These are phyloP conservation scores for Spheniscus mendiculus DNA, from an alignment of 2,113 vertebrate genomes.

Conservation along the genomic window DNA sequence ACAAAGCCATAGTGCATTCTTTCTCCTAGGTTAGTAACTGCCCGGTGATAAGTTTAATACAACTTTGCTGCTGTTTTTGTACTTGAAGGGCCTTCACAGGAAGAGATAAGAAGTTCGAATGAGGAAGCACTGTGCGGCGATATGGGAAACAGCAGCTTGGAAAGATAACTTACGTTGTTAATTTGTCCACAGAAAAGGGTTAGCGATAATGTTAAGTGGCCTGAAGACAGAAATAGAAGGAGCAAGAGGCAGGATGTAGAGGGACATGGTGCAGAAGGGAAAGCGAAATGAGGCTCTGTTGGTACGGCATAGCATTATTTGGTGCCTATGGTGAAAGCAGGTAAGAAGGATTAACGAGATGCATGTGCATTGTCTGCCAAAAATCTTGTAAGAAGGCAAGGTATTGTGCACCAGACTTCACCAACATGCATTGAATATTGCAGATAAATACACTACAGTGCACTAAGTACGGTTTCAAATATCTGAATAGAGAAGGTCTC, in stretches of 20 bases:
- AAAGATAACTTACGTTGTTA: slow-evolving; percentile 29
- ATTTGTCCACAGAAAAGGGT: slow-evolving; percentile 3
- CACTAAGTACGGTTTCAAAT: background rate
- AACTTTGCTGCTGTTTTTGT: background rate
- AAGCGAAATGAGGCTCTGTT: background rate
- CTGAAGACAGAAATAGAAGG: slow-evolving; percentile 18
- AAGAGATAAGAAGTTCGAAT: slow-evolving; percentile 37
- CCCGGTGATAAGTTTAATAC: background rate
- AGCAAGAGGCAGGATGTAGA: background rate
- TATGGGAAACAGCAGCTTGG: slow-evolving; percentile 38
- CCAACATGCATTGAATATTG: background rate
- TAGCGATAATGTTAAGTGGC: background rate
- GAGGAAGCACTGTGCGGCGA: background rate
- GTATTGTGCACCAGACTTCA: background rate
- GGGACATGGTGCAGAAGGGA: background rate
- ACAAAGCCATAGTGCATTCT: background rate
- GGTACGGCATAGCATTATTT: background rate
- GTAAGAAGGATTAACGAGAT: background rate
- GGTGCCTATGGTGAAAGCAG: background rate
- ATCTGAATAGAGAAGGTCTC: background rate
- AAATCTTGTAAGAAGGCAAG: background rate
- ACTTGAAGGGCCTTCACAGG: background rate
- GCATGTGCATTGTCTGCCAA: background rate
- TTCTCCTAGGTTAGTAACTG: background rate
- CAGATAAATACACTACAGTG: background rate